Conservation (phyloP, 2,888 invertebrate species). For the Leucoptera coffeella region DNA sequence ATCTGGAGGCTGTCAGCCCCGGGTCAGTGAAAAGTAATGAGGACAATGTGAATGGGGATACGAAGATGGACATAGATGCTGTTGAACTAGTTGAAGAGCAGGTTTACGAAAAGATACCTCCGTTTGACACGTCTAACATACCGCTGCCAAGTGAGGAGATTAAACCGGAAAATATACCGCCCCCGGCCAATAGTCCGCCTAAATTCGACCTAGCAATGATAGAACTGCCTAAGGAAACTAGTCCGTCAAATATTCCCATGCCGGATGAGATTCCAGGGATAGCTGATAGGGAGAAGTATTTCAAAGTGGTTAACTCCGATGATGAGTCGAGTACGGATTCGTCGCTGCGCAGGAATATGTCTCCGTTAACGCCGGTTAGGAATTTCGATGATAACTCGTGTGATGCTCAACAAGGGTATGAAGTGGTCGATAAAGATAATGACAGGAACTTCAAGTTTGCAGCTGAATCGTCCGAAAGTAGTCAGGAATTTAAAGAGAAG, state of each 20-base stretch:
- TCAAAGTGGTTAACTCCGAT: constrained; percentile 31
- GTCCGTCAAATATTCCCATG: constrained; percentile 14
- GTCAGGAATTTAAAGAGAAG: constrained; percentile 18
- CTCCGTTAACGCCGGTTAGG: constrained; percentile 38
- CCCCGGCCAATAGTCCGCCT: constrained; percentile 42
- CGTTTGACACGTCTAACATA: constrained; percentile 21
- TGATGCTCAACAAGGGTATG: constrained; percentile 42
- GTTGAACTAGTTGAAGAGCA: constrained; percentile 9
- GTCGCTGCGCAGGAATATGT: constrained; percentile 36
- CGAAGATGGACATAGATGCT: constrained; percentile 15
- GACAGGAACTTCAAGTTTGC: constrained; percentile 32
- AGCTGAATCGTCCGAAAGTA: constrained; percentile 21
- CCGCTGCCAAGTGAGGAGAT: constrained; percentile 25
- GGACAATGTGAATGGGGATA: constrained; percentile 13
- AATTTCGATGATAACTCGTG: constrained; percentile 42
- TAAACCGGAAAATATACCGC: constrained; percentile 23
- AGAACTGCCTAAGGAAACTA: constrained; percentile 22
- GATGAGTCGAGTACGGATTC: constrained; percentile 33
- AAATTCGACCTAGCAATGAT: constrained; percentile 21
- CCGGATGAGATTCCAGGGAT: constrained; percentile 1
- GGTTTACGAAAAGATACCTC: constrained; percentile 12
- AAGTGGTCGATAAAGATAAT: constrained; percentile 20
- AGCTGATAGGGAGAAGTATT: constrained; percentile 17
- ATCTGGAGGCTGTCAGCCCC: constrained; percentile 76
- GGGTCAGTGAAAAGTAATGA: constrained; percentile 64